phyloP scores from a whole-genome alignment of 2,888 invertebrate genomes.

The Crematogaster levior region DNA sequence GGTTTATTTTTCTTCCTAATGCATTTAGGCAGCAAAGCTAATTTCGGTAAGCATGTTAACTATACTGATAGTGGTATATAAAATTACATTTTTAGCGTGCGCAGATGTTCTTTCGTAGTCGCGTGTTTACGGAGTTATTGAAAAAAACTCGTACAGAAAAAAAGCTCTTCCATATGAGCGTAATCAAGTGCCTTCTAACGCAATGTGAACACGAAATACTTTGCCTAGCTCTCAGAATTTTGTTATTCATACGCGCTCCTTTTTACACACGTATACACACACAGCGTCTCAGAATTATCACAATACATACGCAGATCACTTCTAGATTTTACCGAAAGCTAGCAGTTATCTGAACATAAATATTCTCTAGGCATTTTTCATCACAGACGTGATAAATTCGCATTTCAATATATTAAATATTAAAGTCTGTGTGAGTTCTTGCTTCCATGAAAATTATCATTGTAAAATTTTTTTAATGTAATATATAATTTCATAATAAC shows the following conservation, averaged over 20 bases:
- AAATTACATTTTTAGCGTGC: constrained; percentile 32
- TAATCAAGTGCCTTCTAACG: constrained; percentile 65
- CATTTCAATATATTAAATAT: not conserved
- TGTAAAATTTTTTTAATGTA: not conserved
- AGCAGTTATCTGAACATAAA: not conserved
- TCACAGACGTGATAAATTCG: not conserved
- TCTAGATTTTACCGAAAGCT: not conserved
- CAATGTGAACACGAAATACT: constrained; percentile 33
- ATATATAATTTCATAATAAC: not conserved
- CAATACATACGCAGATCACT: not conserved
- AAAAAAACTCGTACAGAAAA: constrained; percentile 1
- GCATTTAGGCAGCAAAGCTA: constrained; percentile 25
- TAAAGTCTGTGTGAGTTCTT: constrained; percentile 2
- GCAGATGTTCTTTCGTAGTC: constrained; percentile 20
- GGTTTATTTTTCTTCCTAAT: constrained; percentile 24
- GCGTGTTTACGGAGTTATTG: constrained; percentile 5
- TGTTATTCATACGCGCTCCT: constrained; percentile 23
- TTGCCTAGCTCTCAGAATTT: constrained; percentile 12
- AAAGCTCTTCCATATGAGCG: constrained; percentile 12
- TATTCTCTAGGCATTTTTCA: not conserved
- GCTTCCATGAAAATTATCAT: not conserved
- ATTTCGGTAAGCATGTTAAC: constrained; percentile 28
- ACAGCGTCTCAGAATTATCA: constrained; percentile 24
- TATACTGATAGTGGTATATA: constrained; percentile 29
- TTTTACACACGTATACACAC: constrained; percentile 59